Conservation (phyloP, 2,113 vertebrate genomes). For the Chunga burmeisteri region DNA sequence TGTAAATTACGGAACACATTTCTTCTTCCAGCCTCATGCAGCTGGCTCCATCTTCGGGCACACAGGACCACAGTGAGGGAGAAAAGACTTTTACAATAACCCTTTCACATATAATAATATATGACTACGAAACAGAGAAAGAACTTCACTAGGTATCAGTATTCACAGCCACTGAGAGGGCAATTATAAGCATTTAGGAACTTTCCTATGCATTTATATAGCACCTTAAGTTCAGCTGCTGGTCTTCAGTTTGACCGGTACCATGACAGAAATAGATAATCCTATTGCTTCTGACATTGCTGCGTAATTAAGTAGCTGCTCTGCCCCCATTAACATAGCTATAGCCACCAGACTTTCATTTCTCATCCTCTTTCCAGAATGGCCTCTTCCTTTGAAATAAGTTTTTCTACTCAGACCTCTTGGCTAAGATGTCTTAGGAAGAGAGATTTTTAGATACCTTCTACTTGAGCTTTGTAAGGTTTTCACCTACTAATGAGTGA, state of each 20-base stretch:
- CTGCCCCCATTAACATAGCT: not conserved
- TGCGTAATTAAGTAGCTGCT: not conserved
- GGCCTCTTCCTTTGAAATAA: not conserved
- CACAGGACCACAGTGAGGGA: not conserved
- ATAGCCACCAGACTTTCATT: not conserved
- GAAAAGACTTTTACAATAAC: not conserved
- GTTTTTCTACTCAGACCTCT: not conserved
- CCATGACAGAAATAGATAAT: not conserved
- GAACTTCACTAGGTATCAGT: not conserved
- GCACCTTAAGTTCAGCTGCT: constrained; percentile 16
- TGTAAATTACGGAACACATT: not conserved
- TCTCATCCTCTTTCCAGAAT: not conserved
- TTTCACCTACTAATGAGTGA: not conserved
- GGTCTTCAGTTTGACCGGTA: not conserved
- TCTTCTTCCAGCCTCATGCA: not conserved
- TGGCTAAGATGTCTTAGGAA: not conserved
- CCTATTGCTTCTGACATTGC: not conserved
- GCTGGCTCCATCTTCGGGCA: not conserved
- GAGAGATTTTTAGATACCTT: not conserved
- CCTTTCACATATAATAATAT: constrained; percentile 3
- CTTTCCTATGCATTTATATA: constrained; percentile 23
- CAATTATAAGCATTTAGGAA: not conserved
- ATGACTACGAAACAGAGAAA: not conserved
- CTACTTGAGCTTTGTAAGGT: not conserved
- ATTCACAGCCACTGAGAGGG: not conserved